Base-by-base conservation (phyloP, 1,140 invertebrate genomes). In the Tetragnatha versicolor region DNA sequence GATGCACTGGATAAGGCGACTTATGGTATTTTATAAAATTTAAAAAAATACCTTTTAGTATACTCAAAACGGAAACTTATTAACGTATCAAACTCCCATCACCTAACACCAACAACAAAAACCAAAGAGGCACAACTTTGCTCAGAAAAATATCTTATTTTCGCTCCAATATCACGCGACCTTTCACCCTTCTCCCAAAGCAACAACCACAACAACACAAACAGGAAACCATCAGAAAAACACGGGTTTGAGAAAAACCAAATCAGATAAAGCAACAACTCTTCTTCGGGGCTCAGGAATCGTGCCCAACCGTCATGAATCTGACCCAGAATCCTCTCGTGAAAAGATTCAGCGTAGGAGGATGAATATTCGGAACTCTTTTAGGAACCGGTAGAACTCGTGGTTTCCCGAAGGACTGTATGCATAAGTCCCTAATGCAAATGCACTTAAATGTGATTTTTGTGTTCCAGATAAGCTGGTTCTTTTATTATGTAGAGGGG, bases 211-310 rank as follows among this genome's bases (percentile, higher is more conserved):
- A 42, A 31, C 14, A 0, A 29, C 1, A 20, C 14, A 58, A 33
- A 31, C 20, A 58, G 27, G 33, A 66, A 27, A 68, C 17, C 20
- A 72, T 53, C 37, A 58, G 69, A 58, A 72, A 72, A 72, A 72
- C 69, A 42, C n/a, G 47, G 47, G 31, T 25, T 42, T 58, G 6
- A 22, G 14, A 10, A 25, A 29, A 75, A 75, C 63, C 72, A 27
- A 75, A 75, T 63, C 55, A 75, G 29, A 75, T 75, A 61, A 75
- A 49, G 22, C 25, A 12, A 47, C n/a, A 63, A 42, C 49, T 75
- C 72, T 31, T 75, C 58, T 63, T 61, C 55, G 17, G 42, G 29
- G 27, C 35, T 49, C 10, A 35, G 17, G 14, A 42, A 20, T 75
- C 72, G 72, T 75, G 72, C 29, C 12, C 51, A n/a, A 25, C n/a